Conservation (phyloP, 2,888 invertebrate species). For the Agrilus cyanescens region DNA sequence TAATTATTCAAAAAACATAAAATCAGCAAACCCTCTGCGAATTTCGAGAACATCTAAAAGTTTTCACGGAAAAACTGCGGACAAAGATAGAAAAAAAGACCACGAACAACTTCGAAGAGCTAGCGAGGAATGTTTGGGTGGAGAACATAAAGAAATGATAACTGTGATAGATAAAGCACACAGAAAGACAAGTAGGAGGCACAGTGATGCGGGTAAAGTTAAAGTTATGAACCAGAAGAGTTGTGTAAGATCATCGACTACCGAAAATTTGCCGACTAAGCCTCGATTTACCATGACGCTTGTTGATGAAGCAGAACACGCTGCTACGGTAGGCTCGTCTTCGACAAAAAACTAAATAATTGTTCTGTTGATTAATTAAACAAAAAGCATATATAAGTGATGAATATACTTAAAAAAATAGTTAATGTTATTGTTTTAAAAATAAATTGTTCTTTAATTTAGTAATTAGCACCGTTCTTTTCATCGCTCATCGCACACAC, state of each 20-base stretch:
- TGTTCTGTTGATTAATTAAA: no score
- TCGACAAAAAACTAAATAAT: no score
- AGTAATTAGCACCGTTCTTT: no score
- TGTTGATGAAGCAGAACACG: constrained; percentile 33
- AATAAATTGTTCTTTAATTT: no score
- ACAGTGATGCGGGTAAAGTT: constrained; percentile 12
- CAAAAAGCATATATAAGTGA: no score
- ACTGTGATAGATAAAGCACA: constrained; percentile 9
- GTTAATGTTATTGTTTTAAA: no score
- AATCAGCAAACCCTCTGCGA: constrained; percentile 36
- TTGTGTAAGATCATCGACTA: constrained; percentile 16
- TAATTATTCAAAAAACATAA: constrained; percentile 24
- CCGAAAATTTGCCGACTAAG: constrained; percentile 16
- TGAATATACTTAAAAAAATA: background rate
- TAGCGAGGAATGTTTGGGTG: constrained; percentile 24
- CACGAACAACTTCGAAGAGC: constrained; percentile 20
- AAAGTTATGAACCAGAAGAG: no score
- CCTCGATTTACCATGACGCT: constrained; percentile 32
- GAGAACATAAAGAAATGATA: constrained; percentile 14
- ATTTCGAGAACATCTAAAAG: constrained; percentile 32
- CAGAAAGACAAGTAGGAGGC: constrained; percentile 9
- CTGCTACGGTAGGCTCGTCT: constrained; percentile 17
- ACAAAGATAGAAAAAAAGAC: constrained; percentile 14
- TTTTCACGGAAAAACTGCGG: constrained; percentile 32
- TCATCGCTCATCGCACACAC: no score